A percentile compares a stretch with the other conserved stretches of the same genome.
phyloP scores from a whole-genome alignment of 2,888 invertebrate species.

The Agrotis puta region DNA sequence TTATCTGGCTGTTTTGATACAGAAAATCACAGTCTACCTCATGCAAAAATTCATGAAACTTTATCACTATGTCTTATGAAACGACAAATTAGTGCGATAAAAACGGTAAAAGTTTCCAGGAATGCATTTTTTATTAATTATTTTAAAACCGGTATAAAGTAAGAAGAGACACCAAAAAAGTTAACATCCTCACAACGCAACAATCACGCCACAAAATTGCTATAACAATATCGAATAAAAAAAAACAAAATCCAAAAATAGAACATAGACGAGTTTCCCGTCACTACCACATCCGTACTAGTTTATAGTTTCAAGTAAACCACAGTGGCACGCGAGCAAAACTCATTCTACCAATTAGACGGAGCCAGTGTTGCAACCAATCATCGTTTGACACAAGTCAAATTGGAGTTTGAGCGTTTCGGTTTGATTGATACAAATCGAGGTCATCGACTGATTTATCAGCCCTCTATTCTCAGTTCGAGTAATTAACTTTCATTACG shows the following conservation, averaged over 20 bases:
- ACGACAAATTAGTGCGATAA: no score
- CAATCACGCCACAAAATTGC: constrained; percentile 21
- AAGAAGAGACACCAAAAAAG: background rate
- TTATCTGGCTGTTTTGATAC: background rate
- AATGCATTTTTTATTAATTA: background rate
- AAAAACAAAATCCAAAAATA: constrained; percentile 36
- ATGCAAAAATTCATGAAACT: no score
- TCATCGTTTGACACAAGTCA: constrained; percentile 89
- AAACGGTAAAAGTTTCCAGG: no score
- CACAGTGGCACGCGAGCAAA: constrained; percentile 81
- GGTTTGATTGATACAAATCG: constrained; percentile 88
- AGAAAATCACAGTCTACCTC: background rate
- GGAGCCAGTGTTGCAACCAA: constrained; percentile 88
- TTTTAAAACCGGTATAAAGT: background rate
- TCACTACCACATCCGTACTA: constrained; percentile 65
- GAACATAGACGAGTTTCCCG: constrained; percentile 39
- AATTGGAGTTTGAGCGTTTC: constrained; percentile 86
- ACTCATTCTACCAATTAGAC: constrained; percentile 88
- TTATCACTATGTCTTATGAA: no score
- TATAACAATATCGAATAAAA: constrained; percentile 16
- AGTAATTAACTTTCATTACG: constrained; percentile 79
- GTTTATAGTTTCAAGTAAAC: constrained; percentile 72
- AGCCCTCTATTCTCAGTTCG: constrained; percentile 74
- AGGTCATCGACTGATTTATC: constrained; percentile 88
- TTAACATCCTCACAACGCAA: constrained; percentile 5